Conservation (phyloP, 2,113 vertebrate species). For the Tetrax tetrax region DNA sequence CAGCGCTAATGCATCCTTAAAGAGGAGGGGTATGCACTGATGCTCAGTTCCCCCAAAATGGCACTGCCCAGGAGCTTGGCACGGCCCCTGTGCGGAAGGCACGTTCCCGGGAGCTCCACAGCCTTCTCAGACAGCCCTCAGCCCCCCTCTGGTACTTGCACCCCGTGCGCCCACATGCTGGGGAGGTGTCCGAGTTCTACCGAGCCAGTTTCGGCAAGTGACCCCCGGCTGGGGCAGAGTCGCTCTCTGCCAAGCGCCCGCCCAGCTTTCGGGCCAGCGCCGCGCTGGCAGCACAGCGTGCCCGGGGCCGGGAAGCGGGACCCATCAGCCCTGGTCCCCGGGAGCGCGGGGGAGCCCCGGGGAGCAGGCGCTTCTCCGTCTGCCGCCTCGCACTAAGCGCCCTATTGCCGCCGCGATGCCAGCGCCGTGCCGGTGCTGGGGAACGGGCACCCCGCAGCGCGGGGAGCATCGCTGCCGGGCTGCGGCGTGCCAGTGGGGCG, state of each 20-base stretch:
- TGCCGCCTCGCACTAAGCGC: background rate
- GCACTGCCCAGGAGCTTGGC: too few species aligned
- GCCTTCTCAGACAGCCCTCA: fast-evolving
- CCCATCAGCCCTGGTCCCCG: background rate
- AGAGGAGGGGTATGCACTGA: fast-evolving
- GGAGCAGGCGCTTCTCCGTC: background rate
- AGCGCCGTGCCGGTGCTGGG: background rate
- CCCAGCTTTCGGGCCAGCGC: background rate
- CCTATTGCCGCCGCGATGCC: background rate
- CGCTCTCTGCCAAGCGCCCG: fast-evolving
- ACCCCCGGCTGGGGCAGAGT: background rate
- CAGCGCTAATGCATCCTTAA: background rate
- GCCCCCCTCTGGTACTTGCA: background rate
- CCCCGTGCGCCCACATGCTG: fast-evolving
- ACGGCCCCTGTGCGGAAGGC: background rate
- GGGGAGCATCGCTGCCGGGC: background rate
- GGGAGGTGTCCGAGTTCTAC: background rate
- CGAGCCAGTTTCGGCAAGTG: background rate
- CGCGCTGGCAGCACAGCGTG: background rate
- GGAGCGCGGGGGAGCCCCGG: background rate
- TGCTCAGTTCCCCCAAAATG: background rate
- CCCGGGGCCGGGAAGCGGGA: background rate
- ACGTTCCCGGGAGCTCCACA: fast-evolving
- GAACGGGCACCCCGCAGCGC: too few species aligned
- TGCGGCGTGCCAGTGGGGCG: too few species aligned